Evolutionary conservation across 2,797 vertebrate species (phyloP), one percentile per base, ranked within the genome.

Genomic region (Galago senegalensis): DNA sequence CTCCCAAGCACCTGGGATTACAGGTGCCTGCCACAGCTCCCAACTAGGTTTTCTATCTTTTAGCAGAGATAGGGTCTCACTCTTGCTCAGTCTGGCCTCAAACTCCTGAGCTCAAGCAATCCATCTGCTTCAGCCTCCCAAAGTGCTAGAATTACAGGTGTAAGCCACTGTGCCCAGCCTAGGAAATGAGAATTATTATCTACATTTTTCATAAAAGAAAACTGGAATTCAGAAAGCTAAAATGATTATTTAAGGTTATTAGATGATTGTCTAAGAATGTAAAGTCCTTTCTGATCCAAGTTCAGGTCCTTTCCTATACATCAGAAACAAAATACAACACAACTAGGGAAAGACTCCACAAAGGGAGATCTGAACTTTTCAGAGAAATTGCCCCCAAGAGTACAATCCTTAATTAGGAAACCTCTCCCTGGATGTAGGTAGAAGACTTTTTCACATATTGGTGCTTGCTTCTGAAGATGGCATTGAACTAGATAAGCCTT

Each of bases 161-260:
- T 53, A 14, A 53, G 49, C 3, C 49, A 53, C 49, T 53, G 14
- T 53, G 49, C 49, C 49, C 49, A 5, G 49, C 49, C 49, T 29
- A 94, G n/a, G 27, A 95, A 73, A 58, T 75, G 2, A 37, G 40
- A 49, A 43, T 46, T 53, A n/a, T 40, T 75, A 76, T 61, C 40
- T 72, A 67, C 1, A 46, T 77, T 90, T 91, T 97, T 93, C 69
- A 53, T 67, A 83, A 82, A 75, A 17, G 46, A 92, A 96, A 92
- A 82, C 0, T 88, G 31, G 43, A 46, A 79, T 58, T 89, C 40
- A n/a, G 23, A 93, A 56, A 91, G 58, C 69, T 86, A 80, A 82
- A 88, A 56, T 25, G 17, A 65, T 69, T 67, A 79, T 37, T 46
- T 72, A 87, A 79, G 79, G 58, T 80, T 72, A 91, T 27, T 2